Conservation (phyloP, 2,888 invertebrate genomes). For the Zhengitettix transpicula region DNA sequence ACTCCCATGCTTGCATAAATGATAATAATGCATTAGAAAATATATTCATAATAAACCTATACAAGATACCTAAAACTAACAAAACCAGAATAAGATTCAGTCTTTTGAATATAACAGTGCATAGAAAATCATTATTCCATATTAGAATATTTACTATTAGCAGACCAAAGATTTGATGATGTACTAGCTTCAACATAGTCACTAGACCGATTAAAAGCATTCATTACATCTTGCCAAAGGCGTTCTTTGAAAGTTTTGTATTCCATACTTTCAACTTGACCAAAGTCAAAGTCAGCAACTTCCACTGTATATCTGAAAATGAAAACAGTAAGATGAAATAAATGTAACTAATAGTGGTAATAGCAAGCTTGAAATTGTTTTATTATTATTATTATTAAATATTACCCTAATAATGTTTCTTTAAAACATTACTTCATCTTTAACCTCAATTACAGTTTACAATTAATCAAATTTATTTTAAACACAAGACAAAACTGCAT, state of each 20-base stretch:
- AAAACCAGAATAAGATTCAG: too few species aligned
- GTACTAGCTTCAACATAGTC: conserved; percentile 1
- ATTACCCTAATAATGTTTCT: too few species aligned
- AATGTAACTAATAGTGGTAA: not conserved
- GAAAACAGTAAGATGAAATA: conserved; percentile 5
- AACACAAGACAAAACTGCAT: too few species aligned
- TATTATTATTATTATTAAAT: not conserved
- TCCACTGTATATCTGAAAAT: conserved; percentile 55
- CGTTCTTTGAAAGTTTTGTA: conserved; percentile 77
- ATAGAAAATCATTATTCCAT: not conserved
- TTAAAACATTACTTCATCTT: too few species aligned
- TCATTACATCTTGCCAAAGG: conserved; percentile 56
- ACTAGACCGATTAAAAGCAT: conserved; percentile 29
- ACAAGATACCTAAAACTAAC: too few species aligned
- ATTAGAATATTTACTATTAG: not conserved
- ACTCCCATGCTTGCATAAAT: too few species aligned
- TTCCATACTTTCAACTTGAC: conserved; percentile 62
- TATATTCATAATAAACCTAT: too few species aligned
- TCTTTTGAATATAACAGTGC: too few species aligned
- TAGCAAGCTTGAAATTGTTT: not conserved
- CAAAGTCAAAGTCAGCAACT: conserved; percentile 84
- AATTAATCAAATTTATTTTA: too few species aligned
- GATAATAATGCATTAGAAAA: too few species aligned
- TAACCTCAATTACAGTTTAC: too few species aligned
- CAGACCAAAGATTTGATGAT: not conserved